Base-by-base conservation (phyloP, 2,888 invertebrate genomes). In the Corbicula japonica region DNA sequence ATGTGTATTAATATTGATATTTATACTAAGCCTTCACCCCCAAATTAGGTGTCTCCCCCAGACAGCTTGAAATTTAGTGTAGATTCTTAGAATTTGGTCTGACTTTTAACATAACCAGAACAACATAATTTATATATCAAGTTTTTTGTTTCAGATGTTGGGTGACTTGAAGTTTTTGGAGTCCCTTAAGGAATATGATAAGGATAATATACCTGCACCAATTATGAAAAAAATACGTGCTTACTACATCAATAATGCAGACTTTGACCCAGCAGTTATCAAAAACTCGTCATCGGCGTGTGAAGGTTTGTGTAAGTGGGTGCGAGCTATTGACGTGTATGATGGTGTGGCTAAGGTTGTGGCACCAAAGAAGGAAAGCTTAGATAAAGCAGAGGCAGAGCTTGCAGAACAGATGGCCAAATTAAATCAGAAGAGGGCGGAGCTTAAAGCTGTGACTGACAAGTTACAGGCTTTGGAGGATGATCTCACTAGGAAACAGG, bases 291-390 rank as follows among this genome's bases (percentile, higher is more conserved):
- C 93, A 0, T 93, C 92, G 30, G 93, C 93, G 8, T 93, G 93
- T 87, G 93, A 93, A 72, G 93, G 93, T 48, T 84, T 93, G 34
- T 93, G 93, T 82, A 92, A 92, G 79, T 93, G 93, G 93, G 92
- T 93, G 38, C 87, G 89, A 35, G 93, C 93, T 58, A 88, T 93
- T 58, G 92, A 92, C 46, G 91, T 91, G 61, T 93, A 93, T 84
- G 93, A 93, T 65, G 87, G 91, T 68, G 92, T 93, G 1, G 90
- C 89, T 21, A 93, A 93, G 90, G 91, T 93, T n/a, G 92, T 93
- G 12, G 92, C 92, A 8, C 93, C 93, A 0, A 93, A 93, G 84
- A 83, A 87, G 54, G 87, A 89, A 76, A 92, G 91, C 82, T 83
- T 93, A 46, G 83, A 84, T 26, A 82, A 84, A 26, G 93, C 93